Evolutionary conservation across 2,113 vertebrate species (phyloP), one percentile per base, ranked within the genome.

Genomic region (Ahaetulla prasina): DNA sequence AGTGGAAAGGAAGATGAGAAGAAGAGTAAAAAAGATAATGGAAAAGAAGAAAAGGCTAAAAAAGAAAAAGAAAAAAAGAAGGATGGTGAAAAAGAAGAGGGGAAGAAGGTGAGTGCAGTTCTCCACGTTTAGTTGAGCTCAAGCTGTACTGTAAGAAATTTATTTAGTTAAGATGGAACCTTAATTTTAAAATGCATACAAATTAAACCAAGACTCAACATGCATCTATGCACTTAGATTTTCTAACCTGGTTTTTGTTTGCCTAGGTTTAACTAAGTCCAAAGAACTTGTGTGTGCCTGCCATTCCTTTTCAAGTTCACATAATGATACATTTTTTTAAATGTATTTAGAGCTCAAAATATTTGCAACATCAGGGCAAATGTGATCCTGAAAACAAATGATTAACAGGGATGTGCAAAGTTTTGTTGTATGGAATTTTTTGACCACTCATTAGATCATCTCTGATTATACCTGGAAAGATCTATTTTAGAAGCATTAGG

Each of bases 1-100:
- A 98, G 96, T 55, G 98, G 98, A 93, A 99, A 99, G 93, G 98
- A 99, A 91, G 98, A 99, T 16, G 98, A 99, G 74, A 98, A 98
- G 93, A 98, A 98, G 93, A 98, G 96, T 93, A 98, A 99, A 94
- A 99, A 99, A 93, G 97, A 98, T 92, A 95, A 92, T 93, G 91
- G 94, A 91, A 98, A 98, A 94, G 98, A 98, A 91, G 98, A 98
- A 92, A 97, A 99, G 96, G 92, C 88, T 25, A 98, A 98, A 95
- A 88, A 97, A 96, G 97, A 97, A 90, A 97, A 97, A 84, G 98
- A 98, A 93, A 99, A 98, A 96, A 99, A 98, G 97, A 97, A 98
- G 96, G 97, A 99, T 97, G 96, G 97, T 94, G 97, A 99, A 96
- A 98, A 99, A 97, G 97, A 98, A 97, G 97, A 99, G 95, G 95